phyloP scores from a whole-genome alignment of 2,888 invertebrate species.

The Hipparchia semele region DNA sequence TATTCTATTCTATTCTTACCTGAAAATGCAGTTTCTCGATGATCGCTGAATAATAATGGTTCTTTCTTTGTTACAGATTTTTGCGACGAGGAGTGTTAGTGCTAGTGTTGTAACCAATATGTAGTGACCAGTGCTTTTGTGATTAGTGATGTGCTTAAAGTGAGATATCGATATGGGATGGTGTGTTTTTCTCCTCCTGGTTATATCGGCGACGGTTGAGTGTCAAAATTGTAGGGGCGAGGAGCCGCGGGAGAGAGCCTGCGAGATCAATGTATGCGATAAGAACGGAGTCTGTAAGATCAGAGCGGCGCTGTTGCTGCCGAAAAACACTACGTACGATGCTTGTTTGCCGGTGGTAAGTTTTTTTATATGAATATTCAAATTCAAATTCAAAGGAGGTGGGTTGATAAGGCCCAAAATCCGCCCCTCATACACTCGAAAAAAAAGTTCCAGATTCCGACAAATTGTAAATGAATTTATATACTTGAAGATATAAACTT shows the following conservation, averaged over 20 bases:
- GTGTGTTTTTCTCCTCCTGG: conserved; percentile 53
- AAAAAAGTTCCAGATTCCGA: too few species aligned
- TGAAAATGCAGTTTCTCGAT: too few species aligned
- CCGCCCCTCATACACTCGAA: too few species aligned
- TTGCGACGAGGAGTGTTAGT: conserved; percentile 15
- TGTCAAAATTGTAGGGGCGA: conserved; percentile 69
- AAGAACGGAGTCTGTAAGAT: conserved; percentile 81
- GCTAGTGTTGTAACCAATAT: conserved; percentile 38
- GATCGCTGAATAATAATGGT: neutral
- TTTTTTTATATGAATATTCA: conserved; percentile 34
- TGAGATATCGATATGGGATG: conserved; percentile 57
- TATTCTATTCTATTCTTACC: too few species aligned
- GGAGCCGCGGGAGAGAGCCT: conserved; percentile 62
- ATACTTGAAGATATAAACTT: too few species aligned
- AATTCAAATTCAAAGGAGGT: too few species aligned
- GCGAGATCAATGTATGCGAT: conserved; percentile 75
- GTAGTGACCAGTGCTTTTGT: conserved; percentile 33
- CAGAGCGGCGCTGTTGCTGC: conserved; percentile 85
- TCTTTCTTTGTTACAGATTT: conserved; percentile 31
- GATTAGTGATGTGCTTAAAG: conserved; percentile 49
- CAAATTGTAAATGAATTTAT: too few species aligned
- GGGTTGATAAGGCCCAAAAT: too few species aligned
- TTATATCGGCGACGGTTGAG: conserved; percentile 41
- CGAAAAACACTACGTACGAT: conserved; percentile 80
- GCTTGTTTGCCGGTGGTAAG: conserved; percentile 81